Percentiles rank a stretch among this genome's conserved stretches.
Conservation (phyloP, 1,140 invertebrate genomes). For the Protaetia brevitarsis region DNA sequence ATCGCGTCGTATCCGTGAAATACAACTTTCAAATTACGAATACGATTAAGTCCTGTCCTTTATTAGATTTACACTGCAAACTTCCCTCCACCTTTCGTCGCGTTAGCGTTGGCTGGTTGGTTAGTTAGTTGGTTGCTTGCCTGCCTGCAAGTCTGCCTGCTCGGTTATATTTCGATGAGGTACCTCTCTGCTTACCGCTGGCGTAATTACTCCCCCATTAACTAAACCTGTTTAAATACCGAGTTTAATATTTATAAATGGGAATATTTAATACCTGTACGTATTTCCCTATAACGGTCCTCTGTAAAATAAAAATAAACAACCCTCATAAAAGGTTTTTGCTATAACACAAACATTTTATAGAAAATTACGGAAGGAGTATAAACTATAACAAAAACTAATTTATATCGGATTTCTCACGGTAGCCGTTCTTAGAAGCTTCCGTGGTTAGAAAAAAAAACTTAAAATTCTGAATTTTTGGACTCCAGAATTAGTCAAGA, state of each 20-base stretch:
- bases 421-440: no score
- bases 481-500: no score
- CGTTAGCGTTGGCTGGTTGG: background rate
- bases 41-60: slow-evolving; percentile 20
- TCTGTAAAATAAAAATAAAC: no score
- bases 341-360: no score
- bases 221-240: background rate
- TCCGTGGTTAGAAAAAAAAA: no score
- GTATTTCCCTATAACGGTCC: no score
- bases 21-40: slow-evolving; percentile 23
- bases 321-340: no score
- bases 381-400: no score
- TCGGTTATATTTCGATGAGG: slow-evolving; percentile 1
- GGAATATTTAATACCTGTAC: background rate
- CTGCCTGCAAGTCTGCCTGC: background rate
- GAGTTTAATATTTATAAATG: background rate
- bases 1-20: slow-evolving; percentile 18
- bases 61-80: slow-evolving; percentile 17
- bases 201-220: background rate
- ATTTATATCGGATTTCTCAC: no score
- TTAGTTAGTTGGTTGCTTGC: background rate
- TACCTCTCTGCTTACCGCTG: background rate
- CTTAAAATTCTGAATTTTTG: no score
- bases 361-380: no score
- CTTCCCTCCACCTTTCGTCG: slow-evolving; percentile 1